Base-by-base conservation (phyloP, 2,888 invertebrate species). In the Parascotia fuliginaria region DNA sequence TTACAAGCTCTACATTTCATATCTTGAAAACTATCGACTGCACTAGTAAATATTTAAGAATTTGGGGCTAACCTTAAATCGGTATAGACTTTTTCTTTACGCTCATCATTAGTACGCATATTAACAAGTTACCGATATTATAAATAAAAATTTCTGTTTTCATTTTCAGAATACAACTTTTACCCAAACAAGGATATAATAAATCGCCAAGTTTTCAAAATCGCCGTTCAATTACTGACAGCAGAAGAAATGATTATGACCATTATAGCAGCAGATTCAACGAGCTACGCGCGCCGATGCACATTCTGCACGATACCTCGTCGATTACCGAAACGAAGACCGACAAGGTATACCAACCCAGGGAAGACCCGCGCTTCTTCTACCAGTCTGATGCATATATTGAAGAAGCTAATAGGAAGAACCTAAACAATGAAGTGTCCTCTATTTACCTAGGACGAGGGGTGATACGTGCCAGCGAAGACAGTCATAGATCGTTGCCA, bases 311-410 rank as follows among this genome's bases (percentile, higher is more conserved):
- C 70, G 53, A 74, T 74, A 31, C 74, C 76, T 12, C 68, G 65
- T 38, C 75, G 77, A 34, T 69, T 68, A 14, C 81, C 79, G 31
- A 74, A 60, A 52, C 65, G 62, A 70, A 80, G 70, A 39, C 79
- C 54, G 46, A 78, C 73, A 79, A 83, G 72, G 56, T 85, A 56
- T 77, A 89, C 75, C 74, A 83, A 53, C 87, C 91, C 44, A 76
- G 83, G 66, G 87, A 90, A 81, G 87, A 91, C 75, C 91, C 91
- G 3, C 78, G 84, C 28, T 74, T 86, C 56, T 91, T 83, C 77
- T 91, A 91, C 66, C 87, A 85, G 55, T 90, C 90, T 83, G 83
- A 85, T 72, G 65, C 84, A 58, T 91, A 90, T 78, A 74, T 83
- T 84, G 72, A 87, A 79, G 81, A 89, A 77, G 62, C 70, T 83